These are phyloP conservation scores for Eurystomus glaucurus DNA, from an alignment of 2,797 vertebrate genomes.

Conservation along the genomic window DNA sequence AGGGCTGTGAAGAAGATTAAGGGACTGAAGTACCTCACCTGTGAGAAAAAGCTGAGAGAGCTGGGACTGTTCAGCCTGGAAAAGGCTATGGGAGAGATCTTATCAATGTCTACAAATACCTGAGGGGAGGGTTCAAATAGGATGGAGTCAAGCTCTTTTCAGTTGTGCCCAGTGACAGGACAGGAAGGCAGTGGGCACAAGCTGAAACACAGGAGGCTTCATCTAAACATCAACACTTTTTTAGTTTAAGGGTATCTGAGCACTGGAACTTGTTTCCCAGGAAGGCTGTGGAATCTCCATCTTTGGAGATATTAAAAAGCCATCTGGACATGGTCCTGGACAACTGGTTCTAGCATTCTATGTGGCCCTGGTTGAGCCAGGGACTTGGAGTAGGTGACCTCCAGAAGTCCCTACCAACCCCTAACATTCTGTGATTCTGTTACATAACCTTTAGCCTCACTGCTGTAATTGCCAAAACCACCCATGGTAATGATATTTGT, in stretches of 20 bases:
- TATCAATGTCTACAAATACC: no score
- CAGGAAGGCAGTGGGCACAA: not conserved
- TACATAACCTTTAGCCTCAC: not conserved
- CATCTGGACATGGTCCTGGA: fast-evolving
- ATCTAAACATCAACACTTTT: not conserved
- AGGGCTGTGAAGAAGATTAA: not conserved
- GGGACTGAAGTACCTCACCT: not conserved
- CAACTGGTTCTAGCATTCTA: not conserved
- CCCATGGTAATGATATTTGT: not conserved
- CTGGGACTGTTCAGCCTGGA: no score
- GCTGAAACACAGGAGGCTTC: not conserved
- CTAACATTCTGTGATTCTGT: not conserved
- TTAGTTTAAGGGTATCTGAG: not conserved
- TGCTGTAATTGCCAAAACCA: not conserved
- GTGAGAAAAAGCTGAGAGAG: not conserved
- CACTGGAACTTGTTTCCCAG: not conserved
- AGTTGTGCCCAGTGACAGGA: not conserved
- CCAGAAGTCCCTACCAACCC: not conserved
- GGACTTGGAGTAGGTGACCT: not conserved
- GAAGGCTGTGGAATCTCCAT: not conserved
- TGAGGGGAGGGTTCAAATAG: no score
- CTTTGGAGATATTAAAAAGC: not conserved
- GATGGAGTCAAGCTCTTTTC: no score
- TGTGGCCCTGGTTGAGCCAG: not conserved
- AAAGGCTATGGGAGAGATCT: no score